phyloP scores from a whole-genome alignment of 35 echinoderm and acorn worm species.

The Chiridota heheva region DNA sequence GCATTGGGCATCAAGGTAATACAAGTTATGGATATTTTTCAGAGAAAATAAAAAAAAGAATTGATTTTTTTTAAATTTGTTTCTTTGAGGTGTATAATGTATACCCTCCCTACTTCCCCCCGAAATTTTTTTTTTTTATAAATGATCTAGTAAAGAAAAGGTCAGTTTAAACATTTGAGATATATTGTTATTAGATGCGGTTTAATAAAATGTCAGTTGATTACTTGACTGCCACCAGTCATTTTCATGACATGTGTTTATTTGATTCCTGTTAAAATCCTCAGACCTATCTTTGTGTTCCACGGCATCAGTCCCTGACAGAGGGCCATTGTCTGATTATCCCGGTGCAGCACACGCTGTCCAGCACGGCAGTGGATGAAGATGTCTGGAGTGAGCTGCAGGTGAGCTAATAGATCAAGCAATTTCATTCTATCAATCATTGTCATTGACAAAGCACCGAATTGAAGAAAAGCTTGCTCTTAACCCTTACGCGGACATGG shows the following conservation, averaged over 20 bases:
- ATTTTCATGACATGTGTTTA: not conserved
- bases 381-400: conserved; percentile 96
- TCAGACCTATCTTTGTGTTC: conserved; percentile 91
- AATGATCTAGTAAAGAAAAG: no score
- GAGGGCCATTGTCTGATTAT: conserved; percentile 89
- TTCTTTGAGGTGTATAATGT: not conserved
- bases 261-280: no score
- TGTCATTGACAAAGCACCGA: no score
- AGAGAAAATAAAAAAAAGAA: not conserved
- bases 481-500: no score
- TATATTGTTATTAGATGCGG: not conserved
- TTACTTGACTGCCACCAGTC: not conserved
- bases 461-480: no score
- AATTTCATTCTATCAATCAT: not conserved
- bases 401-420: conserved; percentile 52
- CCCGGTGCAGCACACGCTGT: conserved; percentile 84
- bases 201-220: not conserved
- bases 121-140: no score
- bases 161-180: not conserved
- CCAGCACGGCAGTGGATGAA: conserved; percentile 83
- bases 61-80: no score
- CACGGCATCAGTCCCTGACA: conserved; percentile 66
- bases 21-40: not conserved
- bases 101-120: no score
- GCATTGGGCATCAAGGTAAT: conserved; percentile 86